These are phyloP conservation scores for Oligia strigilis DNA, from an alignment of 2,888 invertebrate species.

Conservation along the genomic window DNA sequence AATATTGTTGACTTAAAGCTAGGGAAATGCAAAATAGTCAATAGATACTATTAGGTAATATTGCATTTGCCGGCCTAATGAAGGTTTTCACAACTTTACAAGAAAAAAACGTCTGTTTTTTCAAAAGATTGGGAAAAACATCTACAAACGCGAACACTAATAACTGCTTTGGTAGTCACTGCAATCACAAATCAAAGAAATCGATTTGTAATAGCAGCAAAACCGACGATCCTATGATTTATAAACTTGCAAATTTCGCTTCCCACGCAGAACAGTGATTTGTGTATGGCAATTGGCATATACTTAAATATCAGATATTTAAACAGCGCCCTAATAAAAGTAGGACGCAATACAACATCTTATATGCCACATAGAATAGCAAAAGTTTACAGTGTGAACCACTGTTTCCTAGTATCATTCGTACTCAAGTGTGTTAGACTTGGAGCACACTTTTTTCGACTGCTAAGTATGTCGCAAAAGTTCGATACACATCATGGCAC, in stretches of 20 bases:
- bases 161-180: slow-evolving; percentile 4
- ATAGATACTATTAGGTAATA: neutral
- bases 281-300: neutral
- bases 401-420: neutral
- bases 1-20: neutral
- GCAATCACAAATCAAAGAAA: slow-evolving; percentile 23
- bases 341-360: neutral
- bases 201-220: slow-evolving; percentile 10
- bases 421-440: neutral
- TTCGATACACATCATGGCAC: slow-evolving; percentile 35
- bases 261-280: slow-evolving; percentile 8
- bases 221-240: neutral
- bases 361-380: neutral
- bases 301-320: neutral
- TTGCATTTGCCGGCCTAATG: neutral
- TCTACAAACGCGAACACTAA: slow-evolving; percentile 11
- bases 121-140: slow-evolving; percentile 14
- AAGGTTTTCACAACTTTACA: slow-evolving; percentile 10
- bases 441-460: slow-evolving; percentile 47
- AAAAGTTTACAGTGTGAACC: slow-evolving; percentile 2
- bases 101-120: neutral
- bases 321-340: neutral
- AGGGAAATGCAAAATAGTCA: neutral
- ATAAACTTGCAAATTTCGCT: slow-evolving; percentile 24
- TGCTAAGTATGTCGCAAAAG: slow-evolving; percentile 29